Evolutionary conservation across 2,797 vertebrate species (phyloP).

Genomic region (Rousettus madagascariensis): DNA sequence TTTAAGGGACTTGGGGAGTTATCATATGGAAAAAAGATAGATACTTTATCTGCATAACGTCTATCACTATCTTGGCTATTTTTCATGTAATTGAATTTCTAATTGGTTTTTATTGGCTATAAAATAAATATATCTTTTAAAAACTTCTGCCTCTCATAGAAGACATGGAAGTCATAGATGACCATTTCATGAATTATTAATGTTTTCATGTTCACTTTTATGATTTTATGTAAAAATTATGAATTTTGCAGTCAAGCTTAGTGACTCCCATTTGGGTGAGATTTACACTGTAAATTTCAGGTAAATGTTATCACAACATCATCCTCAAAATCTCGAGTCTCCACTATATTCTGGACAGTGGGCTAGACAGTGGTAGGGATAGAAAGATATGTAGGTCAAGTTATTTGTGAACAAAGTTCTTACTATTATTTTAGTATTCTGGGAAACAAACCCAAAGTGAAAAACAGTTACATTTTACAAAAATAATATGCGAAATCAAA

Average conservation of each 20-base stretch:
- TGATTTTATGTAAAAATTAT: not conserved
- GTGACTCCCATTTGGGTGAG: not conserved
- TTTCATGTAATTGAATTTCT: slow-evolving; percentile 7
- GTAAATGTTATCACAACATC: not conserved
- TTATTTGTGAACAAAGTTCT: not conserved
- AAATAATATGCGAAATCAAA: not conserved
- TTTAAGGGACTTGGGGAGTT: not conserved
- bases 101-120: not conserved
- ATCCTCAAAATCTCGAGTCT: not conserved
- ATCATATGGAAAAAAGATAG: not conserved
- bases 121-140: not conserved
- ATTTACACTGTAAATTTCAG: not conserved
- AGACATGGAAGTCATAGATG: not conserved
- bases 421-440: not conserved
- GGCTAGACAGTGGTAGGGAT: not conserved
- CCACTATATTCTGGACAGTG: not conserved
- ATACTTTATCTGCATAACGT: not conserved
- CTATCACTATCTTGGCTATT: not conserved
- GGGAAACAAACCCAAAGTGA: not conserved
- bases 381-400: not conserved
- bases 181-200: not conserved
- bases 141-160: not conserved
- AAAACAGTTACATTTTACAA: not conserved
- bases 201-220: not conserved
- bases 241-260: not conserved